Conservation (phyloP, 1,140 invertebrate species). For the Solenopsis invicta region DNA sequence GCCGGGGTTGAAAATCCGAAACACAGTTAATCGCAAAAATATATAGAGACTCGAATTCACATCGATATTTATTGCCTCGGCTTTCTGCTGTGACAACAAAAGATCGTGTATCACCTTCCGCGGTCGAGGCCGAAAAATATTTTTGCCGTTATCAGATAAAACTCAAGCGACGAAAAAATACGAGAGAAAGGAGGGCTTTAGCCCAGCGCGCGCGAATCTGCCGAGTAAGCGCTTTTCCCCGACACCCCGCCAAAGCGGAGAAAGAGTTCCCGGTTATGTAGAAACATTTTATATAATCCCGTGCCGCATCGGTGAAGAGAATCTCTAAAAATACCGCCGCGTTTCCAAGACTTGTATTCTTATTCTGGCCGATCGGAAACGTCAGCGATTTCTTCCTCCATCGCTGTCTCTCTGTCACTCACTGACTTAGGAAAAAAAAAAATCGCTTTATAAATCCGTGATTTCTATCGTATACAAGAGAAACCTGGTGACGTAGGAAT, state of each 20-base stretch:
- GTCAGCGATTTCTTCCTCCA: slow-evolving; percentile 44
- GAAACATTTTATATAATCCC: slow-evolving; percentile 73
- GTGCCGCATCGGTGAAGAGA: slow-evolving; percentile 54
- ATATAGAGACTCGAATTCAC: slow-evolving; percentile 23
- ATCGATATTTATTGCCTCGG: slow-evolving; percentile 65
- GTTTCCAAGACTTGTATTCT: slow-evolving; percentile 53
- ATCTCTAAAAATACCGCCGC: slow-evolving; percentile 68
- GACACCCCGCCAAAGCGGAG: slow-evolving; percentile 33
- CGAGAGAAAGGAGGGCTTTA: slow-evolving; percentile 69
- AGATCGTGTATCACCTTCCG: slow-evolving; percentile 64
- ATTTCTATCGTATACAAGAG: background rate
- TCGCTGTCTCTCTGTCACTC: background rate
- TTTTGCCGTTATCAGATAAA: slow-evolving; percentile 73
- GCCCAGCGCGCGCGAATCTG: slow-evolving; percentile 66
- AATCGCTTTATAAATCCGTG: background rate
- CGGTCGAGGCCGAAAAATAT: slow-evolving; percentile 44
- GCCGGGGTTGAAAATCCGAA: background rate
- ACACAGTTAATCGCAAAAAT: slow-evolving; percentile 29
- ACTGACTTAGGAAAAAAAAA: slow-evolving; percentile 26
- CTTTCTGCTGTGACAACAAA: slow-evolving; percentile 40
- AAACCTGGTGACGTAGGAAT: background rate
- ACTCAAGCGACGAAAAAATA: slow-evolving; percentile 71
- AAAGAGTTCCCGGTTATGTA: slow-evolving; percentile 72
- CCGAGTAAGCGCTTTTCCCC: slow-evolving; percentile 69
- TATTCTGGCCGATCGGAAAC: slow-evolving; percentile 46